These are phyloP conservation scores for Delichon dasypus DNA, from an alignment of 2,797 vertebrate genomes.

Conservation along the genomic window DNA sequence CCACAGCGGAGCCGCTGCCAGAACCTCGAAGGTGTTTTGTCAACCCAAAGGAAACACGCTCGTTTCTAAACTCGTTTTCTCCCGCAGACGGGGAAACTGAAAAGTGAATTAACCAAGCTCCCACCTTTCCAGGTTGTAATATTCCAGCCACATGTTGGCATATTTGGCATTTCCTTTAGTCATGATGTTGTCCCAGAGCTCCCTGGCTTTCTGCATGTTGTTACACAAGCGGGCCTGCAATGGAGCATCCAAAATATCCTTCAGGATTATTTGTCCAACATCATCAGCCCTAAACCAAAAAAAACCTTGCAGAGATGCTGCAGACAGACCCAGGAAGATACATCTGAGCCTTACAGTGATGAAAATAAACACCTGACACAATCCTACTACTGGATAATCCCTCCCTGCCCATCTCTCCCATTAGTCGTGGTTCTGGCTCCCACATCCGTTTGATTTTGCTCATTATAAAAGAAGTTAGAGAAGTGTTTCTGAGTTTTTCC, in stretches of 20 bases:
- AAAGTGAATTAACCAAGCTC: neutral
- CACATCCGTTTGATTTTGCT: neutral
- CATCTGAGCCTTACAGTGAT: neutral
- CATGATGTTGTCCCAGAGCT: slow-evolving; percentile 98
- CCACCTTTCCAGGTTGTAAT: slow-evolving; percentile 95
- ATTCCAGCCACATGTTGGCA: slow-evolving; percentile 99
- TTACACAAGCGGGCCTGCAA: slow-evolving; percentile 91
- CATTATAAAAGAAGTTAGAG: neutral
- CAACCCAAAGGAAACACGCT: fast-evolving
- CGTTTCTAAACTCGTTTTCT: neutral
- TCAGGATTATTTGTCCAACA: neutral
- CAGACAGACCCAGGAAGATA: neutral
- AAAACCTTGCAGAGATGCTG: neutral
- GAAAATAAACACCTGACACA: neutral
- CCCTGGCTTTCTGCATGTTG: slow-evolving; percentile 97
- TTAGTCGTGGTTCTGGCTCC: neutral
- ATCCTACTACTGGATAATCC: neutral
- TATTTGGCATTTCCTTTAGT: slow-evolving; percentile 96
- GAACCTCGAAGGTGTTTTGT: neutral
- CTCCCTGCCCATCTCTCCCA: neutral
- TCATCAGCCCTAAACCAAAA: fast-evolving
- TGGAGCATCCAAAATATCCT: neutral
- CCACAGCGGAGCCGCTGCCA: fast-evolving
- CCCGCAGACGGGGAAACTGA: neutral
- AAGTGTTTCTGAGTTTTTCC: neutral